phyloP scores from a whole-genome alignment of 2,113 vertebrate species.

The Lipotes vexillifer region DNA sequence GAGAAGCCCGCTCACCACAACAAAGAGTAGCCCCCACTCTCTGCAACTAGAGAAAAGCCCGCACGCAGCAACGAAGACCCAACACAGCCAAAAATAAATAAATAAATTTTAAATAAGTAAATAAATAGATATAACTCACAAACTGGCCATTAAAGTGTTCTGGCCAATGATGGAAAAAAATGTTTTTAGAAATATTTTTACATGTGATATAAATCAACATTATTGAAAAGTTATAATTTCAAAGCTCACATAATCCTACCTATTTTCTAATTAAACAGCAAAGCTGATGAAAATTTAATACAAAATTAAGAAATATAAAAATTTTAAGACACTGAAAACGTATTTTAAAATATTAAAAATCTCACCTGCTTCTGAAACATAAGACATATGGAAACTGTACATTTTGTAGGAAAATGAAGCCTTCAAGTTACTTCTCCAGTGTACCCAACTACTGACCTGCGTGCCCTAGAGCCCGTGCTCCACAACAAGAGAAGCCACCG shows the following conservation, averaged over 20 bases:
- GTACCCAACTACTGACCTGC: neutral
- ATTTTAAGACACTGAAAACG: neutral
- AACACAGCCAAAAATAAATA: no score
- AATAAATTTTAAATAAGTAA: no score
- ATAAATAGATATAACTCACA: slow-evolving; percentile 2
- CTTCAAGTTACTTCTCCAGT: neutral
- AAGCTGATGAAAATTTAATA: slow-evolving; percentile 21
- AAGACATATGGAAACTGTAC: slow-evolving; percentile 79
- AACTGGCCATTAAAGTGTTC: neutral
- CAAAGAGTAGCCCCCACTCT: no score
- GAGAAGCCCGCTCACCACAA: no score
- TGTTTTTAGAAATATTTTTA: slow-evolving; percentile 10
- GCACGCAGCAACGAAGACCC: no score
- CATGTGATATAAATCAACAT: neutral
- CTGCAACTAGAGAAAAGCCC: no score
- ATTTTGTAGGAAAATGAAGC: slow-evolving; percentile 39
- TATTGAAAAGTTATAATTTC: neutral
- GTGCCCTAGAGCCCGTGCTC: no score
- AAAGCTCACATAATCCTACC: slow-evolving; percentile 19
- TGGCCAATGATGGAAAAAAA: neutral
- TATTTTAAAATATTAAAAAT: neutral
- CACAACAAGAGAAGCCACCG: no score
- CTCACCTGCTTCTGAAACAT: slow-evolving; percentile 83
- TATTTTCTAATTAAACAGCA: slow-evolving; percentile 23
- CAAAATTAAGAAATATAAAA: slow-evolving; percentile 18